These are phyloP conservation scores for Trachelus tabidus DNA, from an alignment of 2,888 invertebrate genomes.

Conservation along the genomic window DNA sequence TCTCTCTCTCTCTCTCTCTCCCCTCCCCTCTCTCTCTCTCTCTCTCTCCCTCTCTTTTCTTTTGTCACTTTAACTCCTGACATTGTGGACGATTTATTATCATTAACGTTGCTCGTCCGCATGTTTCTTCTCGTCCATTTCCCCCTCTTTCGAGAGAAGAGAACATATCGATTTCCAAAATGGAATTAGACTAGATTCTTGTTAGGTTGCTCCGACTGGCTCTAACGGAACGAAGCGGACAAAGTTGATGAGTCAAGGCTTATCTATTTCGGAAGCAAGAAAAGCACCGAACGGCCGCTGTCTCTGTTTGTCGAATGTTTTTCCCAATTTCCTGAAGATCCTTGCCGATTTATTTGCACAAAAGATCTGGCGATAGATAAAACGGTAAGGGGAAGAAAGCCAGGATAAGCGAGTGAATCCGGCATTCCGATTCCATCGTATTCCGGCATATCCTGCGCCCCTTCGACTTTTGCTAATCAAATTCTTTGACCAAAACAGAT, in stretches of 20 bases:
- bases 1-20: slow-evolving; percentile 55
- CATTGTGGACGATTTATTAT: no score
- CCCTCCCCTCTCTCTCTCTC: slow-evolving; percentile 42
- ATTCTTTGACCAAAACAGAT: slow-evolving; percentile 26
- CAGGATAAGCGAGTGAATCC: slow-evolving; percentile 4
- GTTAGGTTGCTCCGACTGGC: no score
- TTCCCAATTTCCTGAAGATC: slow-evolving; percentile 23
- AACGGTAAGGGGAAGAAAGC: slow-evolving; percentile 12
- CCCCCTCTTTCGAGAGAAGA: no score
- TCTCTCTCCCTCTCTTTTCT: no score
- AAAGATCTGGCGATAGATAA: slow-evolving; percentile 10
- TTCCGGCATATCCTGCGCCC: not conserved
- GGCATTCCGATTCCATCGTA: slow-evolving; percentile 15
- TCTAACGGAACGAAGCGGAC: no score
- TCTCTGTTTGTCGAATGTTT: slow-evolving; percentile 18
- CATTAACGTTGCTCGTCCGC: no score
- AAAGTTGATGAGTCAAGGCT: no score
- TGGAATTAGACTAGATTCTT: no score
- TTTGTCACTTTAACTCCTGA: no score
- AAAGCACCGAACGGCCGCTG: not conserved
- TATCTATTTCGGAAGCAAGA: not conserved
- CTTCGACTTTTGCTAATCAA: slow-evolving; percentile 24
- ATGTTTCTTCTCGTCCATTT: no score
- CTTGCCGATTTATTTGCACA: slow-evolving; percentile 20
- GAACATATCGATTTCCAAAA: no score